phyloP scores from a whole-genome alignment of 2,888 invertebrate species.

The Myopa testacea region DNA sequence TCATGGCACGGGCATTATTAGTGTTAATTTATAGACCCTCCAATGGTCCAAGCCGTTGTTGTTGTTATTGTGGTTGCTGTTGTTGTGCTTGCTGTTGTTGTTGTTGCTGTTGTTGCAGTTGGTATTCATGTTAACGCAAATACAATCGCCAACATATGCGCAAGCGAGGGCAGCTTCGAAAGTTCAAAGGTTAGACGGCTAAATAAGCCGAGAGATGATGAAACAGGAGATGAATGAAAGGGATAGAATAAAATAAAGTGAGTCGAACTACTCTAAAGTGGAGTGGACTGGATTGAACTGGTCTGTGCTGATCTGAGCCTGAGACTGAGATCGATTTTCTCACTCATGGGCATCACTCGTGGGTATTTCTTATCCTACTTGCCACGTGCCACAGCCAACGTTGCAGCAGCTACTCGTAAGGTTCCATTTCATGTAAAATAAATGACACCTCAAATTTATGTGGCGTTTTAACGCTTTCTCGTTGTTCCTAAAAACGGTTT shows the following conservation, averaged over 20 bases:
- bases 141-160: not conserved
- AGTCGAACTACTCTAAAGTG: not conserved
- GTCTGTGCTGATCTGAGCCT: not conserved
- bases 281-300: not conserved
- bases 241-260: no score
- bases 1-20: constrained; percentile 26
- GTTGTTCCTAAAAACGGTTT: constrained; percentile 8
- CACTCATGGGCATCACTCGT: not conserved
- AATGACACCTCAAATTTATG: constrained; percentile 35
- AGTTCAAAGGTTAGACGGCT: not conserved
- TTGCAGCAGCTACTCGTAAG: no score
- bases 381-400: no score
- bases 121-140: not conserved
- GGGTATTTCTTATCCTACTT: not conserved
- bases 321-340: no score
- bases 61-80: not conserved
- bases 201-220: not conserved
- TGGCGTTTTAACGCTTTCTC: constrained; percentile 37
- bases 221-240: not conserved
- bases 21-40: constrained; percentile 37
- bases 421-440: constrained; percentile 2
- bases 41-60: constrained; percentile 3
- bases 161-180: not conserved
- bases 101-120: not conserved
- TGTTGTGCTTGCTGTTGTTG: not conserved